Percentiles rank a stretch among this genome's conserved stretches.
These are phyloP conservation scores for Oscheius sp. DNA, from an alignment of 2,888 invertebrate genomes.

Conservation along the genomic window DNA sequence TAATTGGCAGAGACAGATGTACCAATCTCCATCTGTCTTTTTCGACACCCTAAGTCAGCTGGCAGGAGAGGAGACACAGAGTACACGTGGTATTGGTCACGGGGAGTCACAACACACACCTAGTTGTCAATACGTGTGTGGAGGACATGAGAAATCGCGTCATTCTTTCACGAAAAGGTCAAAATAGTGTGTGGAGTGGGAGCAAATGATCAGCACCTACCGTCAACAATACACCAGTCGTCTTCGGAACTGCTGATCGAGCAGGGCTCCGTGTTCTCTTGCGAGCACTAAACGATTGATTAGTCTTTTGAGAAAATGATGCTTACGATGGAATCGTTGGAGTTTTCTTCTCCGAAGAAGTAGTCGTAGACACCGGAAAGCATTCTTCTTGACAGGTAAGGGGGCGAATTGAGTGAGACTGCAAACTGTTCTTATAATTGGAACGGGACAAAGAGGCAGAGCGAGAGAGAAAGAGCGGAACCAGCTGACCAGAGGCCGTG, in stretches of 20 bases:
- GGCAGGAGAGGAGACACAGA: background rate
- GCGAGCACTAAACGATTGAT: conserved; percentile 7
- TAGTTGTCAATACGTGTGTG: background rate
- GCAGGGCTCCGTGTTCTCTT: conserved; percentile 29
- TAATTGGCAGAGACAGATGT: conserved; percentile 12
- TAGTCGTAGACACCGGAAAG: conserved; percentile 42
- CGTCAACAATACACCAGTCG: conserved; percentile 38
- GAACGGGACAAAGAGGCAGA: background rate
- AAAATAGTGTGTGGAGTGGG: background rate
- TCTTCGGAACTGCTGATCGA: conserved; percentile 26
- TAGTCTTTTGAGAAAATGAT: background rate
- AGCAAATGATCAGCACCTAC: conserved; percentile 3
- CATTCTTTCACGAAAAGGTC: background rate
- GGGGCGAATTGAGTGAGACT: conserved; percentile 15
- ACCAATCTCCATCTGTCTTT: conserved; percentile 16
- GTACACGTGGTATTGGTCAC: conserved; percentile 19
- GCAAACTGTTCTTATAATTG: conserved; percentile 9
- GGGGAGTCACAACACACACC: background rate
- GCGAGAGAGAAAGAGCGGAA: conserved; percentile 23
- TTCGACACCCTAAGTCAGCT: conserved; percentile 12
- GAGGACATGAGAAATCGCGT: background rate
- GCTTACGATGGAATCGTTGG: conserved; percentile 37
- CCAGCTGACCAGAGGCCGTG: conserved; percentile 10
- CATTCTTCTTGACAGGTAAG: conserved; percentile 29
- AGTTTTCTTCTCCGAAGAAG: conserved; percentile 41